Percentiles rank a stretch among this genome's conserved stretches.
Evolutionary conservation across 2,113 vertebrate species (phyloP).

Genomic region (Megaceryle torquata): DNA sequence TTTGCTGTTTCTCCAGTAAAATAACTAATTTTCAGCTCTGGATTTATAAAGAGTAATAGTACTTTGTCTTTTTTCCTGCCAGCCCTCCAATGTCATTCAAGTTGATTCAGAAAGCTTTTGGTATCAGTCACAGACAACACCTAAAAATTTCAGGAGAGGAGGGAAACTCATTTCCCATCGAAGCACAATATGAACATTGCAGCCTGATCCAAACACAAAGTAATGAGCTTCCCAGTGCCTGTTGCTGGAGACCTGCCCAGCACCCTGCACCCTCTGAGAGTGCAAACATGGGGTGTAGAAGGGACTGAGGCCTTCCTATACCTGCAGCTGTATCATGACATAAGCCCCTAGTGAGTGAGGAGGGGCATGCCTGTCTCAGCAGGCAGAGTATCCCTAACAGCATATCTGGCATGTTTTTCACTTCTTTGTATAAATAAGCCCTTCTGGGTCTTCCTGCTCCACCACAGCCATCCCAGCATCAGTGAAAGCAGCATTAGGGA

Average conservation of each 20-base stretch:
- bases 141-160: background rate
- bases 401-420: background rate
- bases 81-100: background rate
- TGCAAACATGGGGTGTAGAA: background rate
- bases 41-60: background rate
- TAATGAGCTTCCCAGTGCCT: background rate
- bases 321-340: background rate
- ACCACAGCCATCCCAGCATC: accelerated
- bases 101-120: background rate
- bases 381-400: background rate
- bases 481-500: background rate
- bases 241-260: background rate
- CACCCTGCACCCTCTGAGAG: background rate
- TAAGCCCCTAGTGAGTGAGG: background rate
- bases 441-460: background rate
- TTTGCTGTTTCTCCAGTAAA: background rate
- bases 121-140: background rate
- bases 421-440: background rate
- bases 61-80: background rate
- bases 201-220: background rate
- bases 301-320: background rate
- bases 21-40: background rate
- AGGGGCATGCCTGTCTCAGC: background rate
- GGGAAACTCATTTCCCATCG: accelerated
- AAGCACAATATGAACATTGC: accelerated